phyloP scores from a whole-genome alignment of 2,797 vertebrate species.

The Helostoma temminkii region DNA sequence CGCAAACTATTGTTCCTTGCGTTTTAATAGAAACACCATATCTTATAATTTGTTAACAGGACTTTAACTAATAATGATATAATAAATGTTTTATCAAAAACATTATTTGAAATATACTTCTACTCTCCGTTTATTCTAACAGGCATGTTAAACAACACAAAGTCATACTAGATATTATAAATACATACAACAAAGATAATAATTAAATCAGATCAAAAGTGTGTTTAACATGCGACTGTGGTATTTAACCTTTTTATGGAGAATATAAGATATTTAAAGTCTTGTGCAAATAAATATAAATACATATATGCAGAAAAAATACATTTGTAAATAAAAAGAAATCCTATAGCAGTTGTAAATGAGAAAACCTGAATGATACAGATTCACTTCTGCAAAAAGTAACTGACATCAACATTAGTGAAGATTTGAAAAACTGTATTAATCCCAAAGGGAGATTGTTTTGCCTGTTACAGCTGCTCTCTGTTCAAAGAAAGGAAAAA shows the following conservation, averaged over 20 bases:
- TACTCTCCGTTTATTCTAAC: not conserved
- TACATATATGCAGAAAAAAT: not conserved
- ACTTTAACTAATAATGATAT: not conserved
- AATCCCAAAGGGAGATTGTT: no score
- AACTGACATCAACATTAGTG: not conserved
- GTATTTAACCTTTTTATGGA: no score
- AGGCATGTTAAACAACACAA: not conserved
- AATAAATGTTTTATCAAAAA: not conserved
- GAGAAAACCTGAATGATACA: not conserved
- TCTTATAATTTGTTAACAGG: not conserved
- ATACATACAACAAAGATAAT: not conserved
- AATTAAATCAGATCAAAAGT: no score
- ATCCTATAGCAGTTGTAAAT: no score
- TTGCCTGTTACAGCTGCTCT: no score
- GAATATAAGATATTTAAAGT: no score
- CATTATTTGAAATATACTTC: not conserved
- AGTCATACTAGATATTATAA: not conserved
- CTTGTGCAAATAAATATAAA: no score
- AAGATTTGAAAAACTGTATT: no score
- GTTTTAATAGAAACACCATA: not conserved
- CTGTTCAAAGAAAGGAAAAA: no score
- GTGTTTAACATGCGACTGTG: no score
- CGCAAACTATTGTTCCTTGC: not conserved
- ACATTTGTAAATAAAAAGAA: not conserved
- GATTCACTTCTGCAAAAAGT: not conserved